Percentiles rank a stretch among this genome's conserved stretches.
Evolutionary conservation across 2,888 invertebrate genomes (phyloP).

Genomic region (Acheta domesticus): DNA sequence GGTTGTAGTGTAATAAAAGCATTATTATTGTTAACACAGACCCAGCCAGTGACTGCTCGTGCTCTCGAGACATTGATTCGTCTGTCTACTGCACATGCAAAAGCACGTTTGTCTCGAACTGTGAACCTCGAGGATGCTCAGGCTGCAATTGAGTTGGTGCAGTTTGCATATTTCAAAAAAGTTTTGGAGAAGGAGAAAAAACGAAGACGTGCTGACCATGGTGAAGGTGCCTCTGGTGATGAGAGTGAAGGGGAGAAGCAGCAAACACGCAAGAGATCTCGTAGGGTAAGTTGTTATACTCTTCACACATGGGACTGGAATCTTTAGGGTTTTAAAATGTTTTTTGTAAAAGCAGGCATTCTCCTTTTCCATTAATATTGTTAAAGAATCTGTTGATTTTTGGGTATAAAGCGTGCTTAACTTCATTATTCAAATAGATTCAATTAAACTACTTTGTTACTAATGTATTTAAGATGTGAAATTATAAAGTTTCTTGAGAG

Average conservation of each 20-base stretch:
- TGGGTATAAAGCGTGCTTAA: no score
- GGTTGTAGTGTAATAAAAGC: no score
- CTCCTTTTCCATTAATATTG: no score
- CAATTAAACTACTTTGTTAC: no score
- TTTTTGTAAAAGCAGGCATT: no score
- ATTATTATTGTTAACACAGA: conserved; percentile 49
- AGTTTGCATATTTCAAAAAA: conserved; percentile 94
- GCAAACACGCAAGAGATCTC: conserved; percentile 44
- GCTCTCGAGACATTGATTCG: conserved; percentile 97
- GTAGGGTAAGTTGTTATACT: conserved; percentile 29
- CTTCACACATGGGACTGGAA: neutral
- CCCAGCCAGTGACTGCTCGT: conserved; percentile 96
- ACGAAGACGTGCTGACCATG: conserved; percentile 55
- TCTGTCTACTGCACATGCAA: conserved; percentile 94
- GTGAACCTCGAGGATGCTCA: conserved; percentile 82
- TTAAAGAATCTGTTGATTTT: no score
- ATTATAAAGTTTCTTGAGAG: no score
- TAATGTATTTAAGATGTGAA: no score
- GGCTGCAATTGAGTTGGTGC: conserved; percentile 88
- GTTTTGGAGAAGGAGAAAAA: conserved; percentile 78
- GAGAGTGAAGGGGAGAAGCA: conserved; percentile 48
- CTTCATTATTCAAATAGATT: no score
- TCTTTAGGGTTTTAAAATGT: no score
- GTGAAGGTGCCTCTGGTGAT: conserved; percentile 41
- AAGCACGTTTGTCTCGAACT: conserved; percentile 83